Evolutionary conservation across 2,888 invertebrate species (phyloP).

Genomic region (Leptinotarsa tumamoca): DNA sequence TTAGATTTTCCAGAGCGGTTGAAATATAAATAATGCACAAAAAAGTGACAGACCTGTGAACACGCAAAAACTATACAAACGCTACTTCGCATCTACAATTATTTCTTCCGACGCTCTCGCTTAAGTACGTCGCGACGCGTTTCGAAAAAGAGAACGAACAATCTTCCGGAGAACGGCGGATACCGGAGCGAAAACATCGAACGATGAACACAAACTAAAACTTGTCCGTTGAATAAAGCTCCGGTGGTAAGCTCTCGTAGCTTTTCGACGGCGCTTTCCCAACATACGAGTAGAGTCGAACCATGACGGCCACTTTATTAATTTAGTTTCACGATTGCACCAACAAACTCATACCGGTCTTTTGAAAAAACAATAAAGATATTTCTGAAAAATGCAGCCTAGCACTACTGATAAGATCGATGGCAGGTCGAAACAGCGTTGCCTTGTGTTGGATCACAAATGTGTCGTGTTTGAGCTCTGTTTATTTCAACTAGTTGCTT

Average conservation of each 20-base stretch:
- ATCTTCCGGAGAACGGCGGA: not conserved
- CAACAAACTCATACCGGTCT: not conserved
- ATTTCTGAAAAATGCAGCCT: no score
- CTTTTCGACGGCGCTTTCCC: not conserved
- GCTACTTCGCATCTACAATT: no score
- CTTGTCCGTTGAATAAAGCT: not conserved
- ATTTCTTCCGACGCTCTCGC: not conserved
- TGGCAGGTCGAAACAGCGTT: no score
- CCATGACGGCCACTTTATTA: not conserved
- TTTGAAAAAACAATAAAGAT: no score
- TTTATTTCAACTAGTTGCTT: no score
- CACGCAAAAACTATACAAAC: not conserved
- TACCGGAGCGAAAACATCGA: not conserved
- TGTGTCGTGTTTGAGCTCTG: no score
- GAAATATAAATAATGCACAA: no score
- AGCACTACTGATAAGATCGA: no score
- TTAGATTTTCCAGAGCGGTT: no score
- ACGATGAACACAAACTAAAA: conserved; percentile 12
- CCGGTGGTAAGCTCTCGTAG: not conserved
- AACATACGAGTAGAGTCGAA: not conserved
- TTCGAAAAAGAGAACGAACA: not conserved
- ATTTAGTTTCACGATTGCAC: not conserved
- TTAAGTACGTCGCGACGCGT: conserved; percentile 1
- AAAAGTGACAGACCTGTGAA: no score
- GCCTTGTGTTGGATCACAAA: no score